phyloP scores from a whole-genome alignment of 2,113 vertebrate genomes.

The Tragelaphus strepsiceros region DNA sequence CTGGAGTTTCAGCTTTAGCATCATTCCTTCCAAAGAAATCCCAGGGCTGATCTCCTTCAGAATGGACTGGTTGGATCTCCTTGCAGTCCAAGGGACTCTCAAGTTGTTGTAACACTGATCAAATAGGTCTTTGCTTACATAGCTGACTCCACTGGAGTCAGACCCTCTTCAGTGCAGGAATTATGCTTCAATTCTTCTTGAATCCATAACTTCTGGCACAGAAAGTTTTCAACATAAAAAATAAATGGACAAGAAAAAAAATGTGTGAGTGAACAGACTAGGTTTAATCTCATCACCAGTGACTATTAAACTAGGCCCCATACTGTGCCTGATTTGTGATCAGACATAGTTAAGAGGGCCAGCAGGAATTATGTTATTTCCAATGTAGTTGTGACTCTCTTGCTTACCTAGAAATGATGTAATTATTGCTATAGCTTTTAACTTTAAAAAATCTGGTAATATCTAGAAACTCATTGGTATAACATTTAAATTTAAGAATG shows the following conservation, averaged over 20 bases:
- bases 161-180: not conserved
- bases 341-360: not conserved
- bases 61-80: no score
- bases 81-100: no score
- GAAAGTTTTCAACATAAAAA: not conserved
- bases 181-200: not conserved
- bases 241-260: not conserved
- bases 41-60: no score
- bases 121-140: not conserved
- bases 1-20: no score
- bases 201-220: not conserved
- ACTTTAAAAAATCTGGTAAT: not conserved
- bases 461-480: not conserved
- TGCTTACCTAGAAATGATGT: not conserved
- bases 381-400: not conserved
- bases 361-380: not conserved
- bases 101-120: not conserved
- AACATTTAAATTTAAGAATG: not conserved
- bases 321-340: not conserved
- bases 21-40: no score
- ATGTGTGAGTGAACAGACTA: not conserved
- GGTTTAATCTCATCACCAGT: not conserved
- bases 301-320: not conserved
- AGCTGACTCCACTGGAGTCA: not conserved
- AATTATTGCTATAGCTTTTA: not conserved